phyloP scores from a whole-genome alignment of 2,888 invertebrate species.

The Spisula subtruncata region DNA sequence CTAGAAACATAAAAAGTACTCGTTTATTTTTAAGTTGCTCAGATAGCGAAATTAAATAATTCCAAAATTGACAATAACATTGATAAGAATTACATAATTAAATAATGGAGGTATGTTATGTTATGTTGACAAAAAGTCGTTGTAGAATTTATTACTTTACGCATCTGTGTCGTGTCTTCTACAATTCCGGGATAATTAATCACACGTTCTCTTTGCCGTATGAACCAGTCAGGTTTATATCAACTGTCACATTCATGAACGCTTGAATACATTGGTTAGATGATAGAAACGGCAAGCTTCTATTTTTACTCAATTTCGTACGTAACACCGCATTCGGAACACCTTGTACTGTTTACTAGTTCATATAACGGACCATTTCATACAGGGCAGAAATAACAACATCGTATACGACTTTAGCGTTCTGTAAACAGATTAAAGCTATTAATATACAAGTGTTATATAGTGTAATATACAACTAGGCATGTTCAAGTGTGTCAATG shows the following conservation, averaged over 20 bases:
- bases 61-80: neutral
- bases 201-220: neutral
- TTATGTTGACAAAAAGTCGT: neutral
- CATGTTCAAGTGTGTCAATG: no score
- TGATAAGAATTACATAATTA: neutral
- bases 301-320: no score
- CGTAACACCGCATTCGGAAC: no score
- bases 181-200: neutral
- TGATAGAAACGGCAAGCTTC: neutral
- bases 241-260: neutral
- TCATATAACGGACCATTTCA: no score
- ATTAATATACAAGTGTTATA: no score
- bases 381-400: no score
- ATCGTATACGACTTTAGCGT: no score
- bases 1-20: neutral
- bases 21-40: neutral
- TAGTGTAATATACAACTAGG: no score
- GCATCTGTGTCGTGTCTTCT: neutral
- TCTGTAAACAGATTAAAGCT: no score
- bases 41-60: neutral
- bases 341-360: no score
- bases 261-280: neutral
- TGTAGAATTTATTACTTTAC: conserved; percentile 2
- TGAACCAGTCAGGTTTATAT: neutral
- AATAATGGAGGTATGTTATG: neutral